Base-by-base conservation (phyloP, 2,797 vertebrate species). In the Fringilla coelebs region DNA sequence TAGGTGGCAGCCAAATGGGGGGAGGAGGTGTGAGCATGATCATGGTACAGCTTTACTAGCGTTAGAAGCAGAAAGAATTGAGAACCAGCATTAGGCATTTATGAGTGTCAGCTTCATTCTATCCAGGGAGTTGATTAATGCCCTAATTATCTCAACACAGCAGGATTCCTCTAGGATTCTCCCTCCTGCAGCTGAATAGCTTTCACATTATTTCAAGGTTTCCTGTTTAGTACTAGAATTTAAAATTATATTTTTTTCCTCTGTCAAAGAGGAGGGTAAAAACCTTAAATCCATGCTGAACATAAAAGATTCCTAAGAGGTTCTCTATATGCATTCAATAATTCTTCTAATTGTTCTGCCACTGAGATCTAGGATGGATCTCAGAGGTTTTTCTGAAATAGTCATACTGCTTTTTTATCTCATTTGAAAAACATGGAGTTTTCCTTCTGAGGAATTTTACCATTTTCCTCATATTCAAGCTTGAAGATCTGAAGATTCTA, bases 111-210 rank as follows among this genome's bases (percentile, higher is more conserved):
- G 22, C 32, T 87, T 93, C 0, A 0, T 43, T 86, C 65, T 83
- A 94, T 93, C 81, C 62, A 80, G 72, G 54, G 81, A 95, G 62
- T 75, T 90, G 96, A 97, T 96, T 90, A 95, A 96, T 96, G 62
- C 62, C 36, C 66, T 94, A 96, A 96, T 96, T 96, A 96, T 95
- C 86, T 80, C 72, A 89, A 40, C 78, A 85, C 95, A 95, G 90
- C 75, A 87, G 78, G 95, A 63, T 77, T 95, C 58, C 90, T 88
- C 86, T 66, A 92, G 90, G 75, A 91, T 92, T 92, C 58, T 94
- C 68, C 51, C 80, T 90, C 86, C 88, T 90, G 84, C 91, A 83
- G 94, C 43, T 94, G 61, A 82, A 92, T 85, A 89, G 78, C 32
- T 94, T 94, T 82, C 57, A 74, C n/a, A 71, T 54, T 86, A 75